Conservation (phyloP, 2,797 vertebrate species). For the Acrocephalus scirpaceus region DNA sequence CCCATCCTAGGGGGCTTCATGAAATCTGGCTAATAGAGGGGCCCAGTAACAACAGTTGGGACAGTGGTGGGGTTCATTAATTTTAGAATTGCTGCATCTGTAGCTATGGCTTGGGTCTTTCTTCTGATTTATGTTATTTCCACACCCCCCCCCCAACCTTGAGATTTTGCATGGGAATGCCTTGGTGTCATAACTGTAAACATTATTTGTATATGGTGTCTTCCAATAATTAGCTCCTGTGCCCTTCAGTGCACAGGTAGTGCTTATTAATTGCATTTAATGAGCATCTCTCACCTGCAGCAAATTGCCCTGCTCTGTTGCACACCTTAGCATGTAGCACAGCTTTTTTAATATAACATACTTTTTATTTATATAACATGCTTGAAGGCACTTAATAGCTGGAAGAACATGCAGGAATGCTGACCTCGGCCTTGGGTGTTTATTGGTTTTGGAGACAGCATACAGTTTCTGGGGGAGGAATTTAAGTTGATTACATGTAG, state of each 20-base stretch:
- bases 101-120: not conserved
- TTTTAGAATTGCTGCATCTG: not conserved
- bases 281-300: not conserved
- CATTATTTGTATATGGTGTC: not conserved
- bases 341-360: not conserved
- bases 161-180: not conserved
- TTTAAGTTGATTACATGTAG: not conserved
- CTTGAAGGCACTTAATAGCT: not conserved
- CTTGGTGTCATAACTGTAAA: not conserved
- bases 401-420: not conserved
- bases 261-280: not conserved
- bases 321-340: not conserved
- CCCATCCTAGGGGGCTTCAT: not conserved
- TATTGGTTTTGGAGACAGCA: not conserved
- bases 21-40: not conserved
- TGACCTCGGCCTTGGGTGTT: not conserved
- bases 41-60: not conserved
- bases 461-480: not conserved
- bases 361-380: not conserved
- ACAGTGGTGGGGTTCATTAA: not conserved
- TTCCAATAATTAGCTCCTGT: not conserved
- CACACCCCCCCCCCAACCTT: fast-evolving
- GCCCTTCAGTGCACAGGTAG: not conserved
- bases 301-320: not conserved
- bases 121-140: not conserved